Conservation (phyloP, 2,113 vertebrate species). For the Anguilla japonica region DNA sequence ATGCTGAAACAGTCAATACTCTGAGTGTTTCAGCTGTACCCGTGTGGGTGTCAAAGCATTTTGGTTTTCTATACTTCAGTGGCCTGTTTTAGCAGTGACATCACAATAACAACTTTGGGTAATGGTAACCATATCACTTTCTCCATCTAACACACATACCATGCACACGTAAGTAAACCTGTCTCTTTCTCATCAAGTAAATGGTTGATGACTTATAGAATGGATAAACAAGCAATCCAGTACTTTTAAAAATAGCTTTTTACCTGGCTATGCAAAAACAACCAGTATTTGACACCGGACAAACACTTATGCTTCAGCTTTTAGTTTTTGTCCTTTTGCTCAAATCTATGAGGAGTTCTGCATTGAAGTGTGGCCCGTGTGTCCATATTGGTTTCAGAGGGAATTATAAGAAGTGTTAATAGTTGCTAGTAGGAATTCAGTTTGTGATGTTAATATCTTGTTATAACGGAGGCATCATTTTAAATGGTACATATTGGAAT, state of each 20-base stretch:
- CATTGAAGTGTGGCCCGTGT: constrained; percentile 25
- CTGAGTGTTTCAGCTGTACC: constrained; percentile 78
- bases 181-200: constrained; percentile 66
- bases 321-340: constrained; percentile 46
- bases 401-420: neutral
- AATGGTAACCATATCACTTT: constrained; percentile 55
- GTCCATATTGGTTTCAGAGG: neutral
- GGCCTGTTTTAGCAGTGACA: constrained; percentile 78
- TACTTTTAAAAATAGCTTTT: constrained; percentile 27
- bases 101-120: constrained; percentile 79
- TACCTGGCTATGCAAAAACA: constrained; percentile 32
- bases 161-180: constrained; percentile 62
- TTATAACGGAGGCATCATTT: constrained; percentile 38
- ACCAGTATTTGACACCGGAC: constrained; percentile 35
- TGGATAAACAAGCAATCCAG: constrained; percentile 1
- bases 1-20: constrained; percentile 76
- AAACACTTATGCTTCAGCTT: constrained; percentile 35
- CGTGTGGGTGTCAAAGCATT: constrained; percentile 78
- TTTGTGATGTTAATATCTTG: neutral
- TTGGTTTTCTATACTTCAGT: constrained; percentile 67
- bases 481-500: constrained; percentile 73
- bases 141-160: constrained; percentile 60
- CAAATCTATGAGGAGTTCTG: constrained; percentile 30
- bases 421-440: neutral
- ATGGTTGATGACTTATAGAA: constrained; percentile 52